Percentiles rank a stretch among this genome's conserved stretches.
phyloP scores from a whole-genome alignment of 2,888 invertebrate species.

The Leucozona laternaria region DNA sequence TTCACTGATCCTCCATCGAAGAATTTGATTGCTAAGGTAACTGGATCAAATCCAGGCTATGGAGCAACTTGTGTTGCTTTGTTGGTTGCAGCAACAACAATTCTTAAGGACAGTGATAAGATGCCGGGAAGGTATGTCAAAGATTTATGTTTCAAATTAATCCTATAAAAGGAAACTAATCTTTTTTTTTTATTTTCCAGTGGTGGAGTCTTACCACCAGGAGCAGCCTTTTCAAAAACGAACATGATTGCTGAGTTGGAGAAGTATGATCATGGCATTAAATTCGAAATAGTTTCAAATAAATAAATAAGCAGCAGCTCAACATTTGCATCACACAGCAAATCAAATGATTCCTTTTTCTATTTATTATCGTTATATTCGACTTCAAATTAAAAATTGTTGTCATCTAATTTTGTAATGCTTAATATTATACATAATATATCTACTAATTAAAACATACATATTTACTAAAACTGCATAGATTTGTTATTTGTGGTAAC shows the following conservation, averaged over 20 bases:
- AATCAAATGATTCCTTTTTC: no score
- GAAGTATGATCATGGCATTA: no score
- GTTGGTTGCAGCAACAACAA: slow-evolving; percentile 89
- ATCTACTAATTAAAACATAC: slow-evolving; percentile 27
- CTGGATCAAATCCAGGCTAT: slow-evolving; percentile 87
- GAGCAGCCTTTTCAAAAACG: no score
- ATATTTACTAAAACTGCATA: slow-evolving; percentile 1
- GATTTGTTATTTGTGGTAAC: neutral
- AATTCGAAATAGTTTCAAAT: no score
- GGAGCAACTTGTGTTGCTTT: slow-evolving; percentile 91
- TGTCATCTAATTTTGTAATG: slow-evolving; percentile 38
- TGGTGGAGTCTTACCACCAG: no score
- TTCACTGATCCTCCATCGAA: slow-evolving; percentile 86
- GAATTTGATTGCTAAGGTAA: slow-evolving; percentile 87
- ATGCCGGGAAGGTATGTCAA: slow-evolving; percentile 89
- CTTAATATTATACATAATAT: slow-evolving; percentile 15
- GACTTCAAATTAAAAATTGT: slow-evolving; percentile 42
- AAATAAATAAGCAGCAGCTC: no score
- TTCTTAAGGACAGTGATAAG: slow-evolving; percentile 90
- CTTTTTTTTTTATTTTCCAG: no score
- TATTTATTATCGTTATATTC: no score
- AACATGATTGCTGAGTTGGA: no score
- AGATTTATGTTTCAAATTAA: neutral
- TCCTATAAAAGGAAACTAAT: neutral
- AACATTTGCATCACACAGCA: no score